These are phyloP conservation scores for Pelochelys cantorii DNA, from an alignment of 2,797 vertebrate species.

Conservation along the genomic window DNA sequence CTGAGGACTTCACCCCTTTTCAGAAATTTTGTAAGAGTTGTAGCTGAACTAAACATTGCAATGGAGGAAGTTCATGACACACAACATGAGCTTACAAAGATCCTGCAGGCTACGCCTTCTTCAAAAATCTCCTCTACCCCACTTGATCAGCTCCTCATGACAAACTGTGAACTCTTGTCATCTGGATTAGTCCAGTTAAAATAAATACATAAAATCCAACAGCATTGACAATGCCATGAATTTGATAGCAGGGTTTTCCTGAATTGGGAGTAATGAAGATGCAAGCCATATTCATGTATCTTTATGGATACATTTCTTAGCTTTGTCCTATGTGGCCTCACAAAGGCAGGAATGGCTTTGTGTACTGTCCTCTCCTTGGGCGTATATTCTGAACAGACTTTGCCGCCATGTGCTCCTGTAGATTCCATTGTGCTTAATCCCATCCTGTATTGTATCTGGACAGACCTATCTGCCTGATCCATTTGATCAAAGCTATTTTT, in stretches of 20 bases:
- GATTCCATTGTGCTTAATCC: background rate
- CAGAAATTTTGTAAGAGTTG: too few relatives aligned
- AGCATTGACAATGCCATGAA: rapidly evolving
- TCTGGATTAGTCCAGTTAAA: background rate
- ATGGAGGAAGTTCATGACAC: too few relatives aligned
- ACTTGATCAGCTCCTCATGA: background rate
- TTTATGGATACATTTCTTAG: background rate
- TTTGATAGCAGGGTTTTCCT: background rate
- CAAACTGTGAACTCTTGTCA: background rate
- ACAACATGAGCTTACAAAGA: too few relatives aligned
- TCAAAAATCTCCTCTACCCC: background rate
- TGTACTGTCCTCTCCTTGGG: background rate
- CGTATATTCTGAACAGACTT: background rate
- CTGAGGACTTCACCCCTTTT: too few relatives aligned
- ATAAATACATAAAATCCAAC: background rate
- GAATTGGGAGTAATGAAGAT: background rate
- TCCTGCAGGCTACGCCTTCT: too few relatives aligned
- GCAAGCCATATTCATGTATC: background rate
- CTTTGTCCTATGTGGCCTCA: rapidly evolving
- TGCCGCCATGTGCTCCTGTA: background rate
- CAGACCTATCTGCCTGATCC: constrained; percentile 1
- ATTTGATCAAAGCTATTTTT: constrained; percentile 34
- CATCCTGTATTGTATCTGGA: background rate
- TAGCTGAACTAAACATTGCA: too few relatives aligned
- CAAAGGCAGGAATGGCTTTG: background rate